These are phyloP conservation scores for Meloidogyne floridensis DNA, from an alignment of 1,140 invertebrate genomes.

Conservation along the genomic window DNA sequence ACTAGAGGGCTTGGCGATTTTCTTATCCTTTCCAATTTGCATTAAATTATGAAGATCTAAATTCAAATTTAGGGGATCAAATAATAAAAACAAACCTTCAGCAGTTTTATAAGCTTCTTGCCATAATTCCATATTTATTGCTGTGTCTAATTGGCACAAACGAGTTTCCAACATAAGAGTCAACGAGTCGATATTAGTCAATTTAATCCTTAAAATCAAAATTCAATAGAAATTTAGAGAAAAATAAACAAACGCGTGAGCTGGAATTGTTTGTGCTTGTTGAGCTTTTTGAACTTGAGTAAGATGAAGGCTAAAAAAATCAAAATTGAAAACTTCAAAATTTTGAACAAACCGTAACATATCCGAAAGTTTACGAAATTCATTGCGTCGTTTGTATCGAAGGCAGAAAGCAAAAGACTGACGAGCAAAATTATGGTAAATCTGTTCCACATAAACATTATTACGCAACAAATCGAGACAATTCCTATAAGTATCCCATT, in stretches of 20 bases:
- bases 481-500: slow-evolving; percentile 99
- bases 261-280: slow-evolving; percentile 37
- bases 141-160: slow-evolving; percentile 85
- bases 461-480: slow-evolving; percentile 93
- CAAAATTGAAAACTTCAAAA: slow-evolving; percentile 29
- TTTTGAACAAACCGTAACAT: slow-evolving; percentile 70
- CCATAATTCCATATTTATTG: slow-evolving; percentile 99
- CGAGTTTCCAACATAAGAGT: slow-evolving; percentile 94
- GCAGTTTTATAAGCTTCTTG: slow-evolving; percentile 71
- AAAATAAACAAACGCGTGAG: slow-evolving; percentile 48
- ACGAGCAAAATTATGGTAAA: slow-evolving; percentile 70
- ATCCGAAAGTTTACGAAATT: slow-evolving; percentile 96
- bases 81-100: slow-evolving; percentile 38
- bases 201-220: slow-evolving; percentile 73
- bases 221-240: background rate
- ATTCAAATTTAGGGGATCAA: background rate
- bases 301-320: slow-evolving; percentile 24
- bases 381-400: slow-evolving; percentile 95
- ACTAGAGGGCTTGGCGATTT: slow-evolving; percentile 61
- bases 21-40: slow-evolving; percentile 64
- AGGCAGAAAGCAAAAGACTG: slow-evolving; percentile 94
- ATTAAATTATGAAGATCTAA: slow-evolving; percentile 63
- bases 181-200: slow-evolving; percentile 88
- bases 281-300: slow-evolving; percentile 55
- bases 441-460: slow-evolving; percentile 71